Evolutionary conservation across 1,140 invertebrate genomes (phyloP), one percentile per base, ranked within the genome.

Genomic region (Microplitis demolitor): DNA sequence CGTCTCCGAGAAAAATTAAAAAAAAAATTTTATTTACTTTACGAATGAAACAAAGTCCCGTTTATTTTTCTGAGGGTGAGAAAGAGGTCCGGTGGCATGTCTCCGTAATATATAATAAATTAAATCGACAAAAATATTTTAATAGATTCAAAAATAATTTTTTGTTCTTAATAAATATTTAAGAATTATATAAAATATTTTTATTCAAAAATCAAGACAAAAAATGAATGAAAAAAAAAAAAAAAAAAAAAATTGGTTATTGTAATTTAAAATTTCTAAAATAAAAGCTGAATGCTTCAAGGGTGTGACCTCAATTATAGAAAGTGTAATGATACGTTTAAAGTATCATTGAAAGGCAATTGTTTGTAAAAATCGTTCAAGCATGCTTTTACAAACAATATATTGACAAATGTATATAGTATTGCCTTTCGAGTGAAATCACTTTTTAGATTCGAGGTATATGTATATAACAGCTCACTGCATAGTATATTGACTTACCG

Each of bases 401-500:
- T 16, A 58, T 31, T 24, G 24, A 24, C 13, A 54, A 5, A n/a
- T 14, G n/a, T 3, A 54, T 24, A n/a, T n/a, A n/a, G 16, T 24
- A 54, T 54, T 14, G 53, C 9, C 9, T 54, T 54, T 54, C 5
- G 5, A 54, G 53, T 14, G 13, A 54, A 54, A 54, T 58, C 31
- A 31, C 56, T 58, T 58, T 31, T 31, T 11, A 58, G 5, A 31
- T 31, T 58, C 39, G 11, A 45, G 5, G 11, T 45, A 45, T 9
- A 5, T 8, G 6, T 11, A 45, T 45, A 6, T 45, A 45, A 45
- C 11, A 11, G 11, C 6, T 11, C 5, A 5, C 4, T 31, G 60
- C 6, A 37, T 4, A 4, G 39, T 3, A 24, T 14, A 51, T 62
- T 31, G 4, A 79, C 83, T 89, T 86, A 95, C 94, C 93, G 91